Percentiles rank a stretch among this genome's conserved stretches.
These are phyloP conservation scores for Odontothrips loti DNA, from an alignment of 2,888 invertebrate species.

Conservation along the genomic window DNA sequence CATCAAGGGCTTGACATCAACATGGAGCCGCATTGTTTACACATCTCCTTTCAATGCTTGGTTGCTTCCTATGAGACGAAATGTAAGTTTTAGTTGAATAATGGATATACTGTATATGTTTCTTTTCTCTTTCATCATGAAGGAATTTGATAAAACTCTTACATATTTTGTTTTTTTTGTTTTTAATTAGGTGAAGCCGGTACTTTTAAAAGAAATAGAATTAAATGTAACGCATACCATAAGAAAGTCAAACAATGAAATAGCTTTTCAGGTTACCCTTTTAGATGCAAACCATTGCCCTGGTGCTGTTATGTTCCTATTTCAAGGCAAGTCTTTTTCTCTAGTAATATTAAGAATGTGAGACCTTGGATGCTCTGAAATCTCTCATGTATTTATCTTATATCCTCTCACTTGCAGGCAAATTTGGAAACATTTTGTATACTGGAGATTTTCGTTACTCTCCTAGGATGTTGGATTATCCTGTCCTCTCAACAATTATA, in stretches of 20 bases:
- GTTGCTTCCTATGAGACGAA: constrained; percentile 29
- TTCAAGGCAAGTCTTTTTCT: constrained; percentile 32
- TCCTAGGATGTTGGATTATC: constrained; percentile 30
- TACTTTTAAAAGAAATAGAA: constrained; percentile 3
- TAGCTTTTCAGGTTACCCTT: constrained; percentile 31
- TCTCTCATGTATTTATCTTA: too few relatives aligned
- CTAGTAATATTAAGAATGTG: background rate
- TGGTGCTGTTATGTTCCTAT: constrained; percentile 35
- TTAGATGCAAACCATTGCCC: constrained; percentile 34
- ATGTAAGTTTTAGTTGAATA: constrained; percentile 16
- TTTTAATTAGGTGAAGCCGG: constrained; percentile 29
- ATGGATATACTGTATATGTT: background rate
- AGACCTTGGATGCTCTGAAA: background rate
- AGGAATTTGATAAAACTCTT: too few relatives aligned
- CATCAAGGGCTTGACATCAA: constrained; percentile 25
- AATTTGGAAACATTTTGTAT: constrained; percentile 36
- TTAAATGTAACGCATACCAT: constrained; percentile 29
- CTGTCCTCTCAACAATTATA: constrained; percentile 30
- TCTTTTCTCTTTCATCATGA: background rate
- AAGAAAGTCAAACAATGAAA: background rate
- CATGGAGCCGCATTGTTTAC: constrained; percentile 28
- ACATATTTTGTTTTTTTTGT: background rate
- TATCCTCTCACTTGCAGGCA: constrained; percentile 33
- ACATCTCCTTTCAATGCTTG: constrained; percentile 33
- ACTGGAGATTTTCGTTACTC: constrained; percentile 36